Evolutionary conservation across 2,113 vertebrate species (phyloP), one percentile per base, ranked within the genome.

Genomic region (Tragulus kanchil): DNA sequence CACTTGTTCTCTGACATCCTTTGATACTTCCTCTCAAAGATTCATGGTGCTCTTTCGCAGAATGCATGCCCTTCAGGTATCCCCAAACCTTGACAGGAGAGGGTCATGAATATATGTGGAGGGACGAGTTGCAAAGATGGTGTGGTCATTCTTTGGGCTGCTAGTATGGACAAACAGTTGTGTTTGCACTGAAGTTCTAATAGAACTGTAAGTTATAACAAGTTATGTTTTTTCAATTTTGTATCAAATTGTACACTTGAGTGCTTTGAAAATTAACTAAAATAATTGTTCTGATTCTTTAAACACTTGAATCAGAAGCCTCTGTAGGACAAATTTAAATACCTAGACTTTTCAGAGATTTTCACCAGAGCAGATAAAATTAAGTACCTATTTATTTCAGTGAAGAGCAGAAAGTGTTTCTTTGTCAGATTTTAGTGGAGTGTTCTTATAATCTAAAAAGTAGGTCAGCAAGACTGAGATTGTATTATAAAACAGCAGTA

Each of bases 391-490:
- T 61, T 48, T 73, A 17, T 61, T 54, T 78, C 3, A 65, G 11
- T 15, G 54, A 79, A 77, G 14, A 95, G 26, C 36, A 93, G 71
- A 54, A 84, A 61, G 5, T 92, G 23, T 86, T 96, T 85, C 31
- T 48, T 42, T 88, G 15, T 93, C 19, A 36, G n/a, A 59, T 88
- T 92, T 94, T 59, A 87, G 48, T 92, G 77, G 26, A 61, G 90
- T 93, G n/a, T 79, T 90, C 67, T 92, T 91, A 58, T 81, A 79
- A 84, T 81, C 61, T 36, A 67, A 85, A 96, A 95, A 62, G 28
- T 89, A 82, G 65, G 65, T 92, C 77, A 90, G 31, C n/a, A 93
- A 94, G n/a, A 56, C 61, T 78, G 59, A 94, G 26, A 71, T 61
- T 95, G n/a, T 59, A 19, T 78, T 85, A 10, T 85, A 61, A 26